Base-by-base conservation (phyloP, 2,888 invertebrate species). In the Stenodera caucasica region DNA sequence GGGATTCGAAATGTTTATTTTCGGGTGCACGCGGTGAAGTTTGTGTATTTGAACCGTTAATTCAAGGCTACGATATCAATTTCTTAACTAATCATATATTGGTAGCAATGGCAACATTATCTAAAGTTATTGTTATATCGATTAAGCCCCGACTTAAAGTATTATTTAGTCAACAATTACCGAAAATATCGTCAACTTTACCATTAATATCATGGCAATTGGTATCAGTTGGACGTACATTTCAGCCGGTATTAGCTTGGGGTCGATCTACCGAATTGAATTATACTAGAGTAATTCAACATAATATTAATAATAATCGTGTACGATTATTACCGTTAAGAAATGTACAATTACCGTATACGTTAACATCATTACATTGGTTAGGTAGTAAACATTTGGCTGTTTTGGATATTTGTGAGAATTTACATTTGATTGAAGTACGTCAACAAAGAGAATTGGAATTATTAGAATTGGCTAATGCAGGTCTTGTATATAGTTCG, bases 1-100 rank as follows among this genome's bases (percentile, higher is more conserved):
- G 93, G 78, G 91, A 94, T 63, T 92, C 95, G 0, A 91, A 94
- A 55, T 98, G 98, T 78, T 83, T 99, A 14, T 99, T 99, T 81
- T 97, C 98, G 33, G 98, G 98, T 32, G 96, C 96, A 57, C 88
- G 96, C 57, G 99, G 99, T 0, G 99, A 99, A 84, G 95, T 94
- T 50, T 90, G 90, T 73, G 84, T 86, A 11, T 82, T 91, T 63
- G 90, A 90, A 74, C 90, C 91, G 0, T 80, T 92, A 12, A 70
- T 80, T 12, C 75, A 80, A 52, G 82, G 77, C 4, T 75, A 78
- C 50, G 81, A 82, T 58, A 76, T 81, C 11, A 87, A 91, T 77
- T 90, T 91, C 14, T 80, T 93, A 67, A 88, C 88, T 72, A 88
- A 88, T 69, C 87, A 88, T 70, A 86, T 90, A 57, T 85, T 98